Conservation (phyloP, 2,888 invertebrate species). For the Seira ritae region DNA sequence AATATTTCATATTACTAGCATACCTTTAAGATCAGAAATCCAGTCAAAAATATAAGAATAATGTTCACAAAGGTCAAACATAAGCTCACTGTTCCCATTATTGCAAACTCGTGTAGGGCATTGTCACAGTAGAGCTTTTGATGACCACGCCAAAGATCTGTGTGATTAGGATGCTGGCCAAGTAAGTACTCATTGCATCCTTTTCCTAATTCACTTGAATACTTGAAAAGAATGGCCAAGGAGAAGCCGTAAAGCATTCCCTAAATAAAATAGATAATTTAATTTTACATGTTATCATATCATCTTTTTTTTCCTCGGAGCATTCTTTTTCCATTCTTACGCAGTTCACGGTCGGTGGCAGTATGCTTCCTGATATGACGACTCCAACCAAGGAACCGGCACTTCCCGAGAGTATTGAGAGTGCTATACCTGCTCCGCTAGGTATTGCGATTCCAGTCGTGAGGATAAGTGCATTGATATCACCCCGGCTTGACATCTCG, state of each 20-base stretch:
- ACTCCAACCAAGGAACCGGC: constrained; percentile 87
- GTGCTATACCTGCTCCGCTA: constrained; percentile 83
- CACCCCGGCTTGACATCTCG: constrained; percentile 81
- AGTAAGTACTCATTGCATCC: neutral
- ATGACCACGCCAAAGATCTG: constrained; percentile 56
- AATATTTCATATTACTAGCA: neutral
- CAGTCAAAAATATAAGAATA: constrained; percentile 88
- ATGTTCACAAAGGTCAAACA: constrained; percentile 88
- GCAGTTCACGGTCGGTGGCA: constrained; percentile 89
- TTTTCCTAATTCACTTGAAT: no score
- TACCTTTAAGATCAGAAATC: constrained; percentile 86
- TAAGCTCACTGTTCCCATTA: constrained; percentile 88
- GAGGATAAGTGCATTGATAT: constrained; percentile 56
- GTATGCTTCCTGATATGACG: constrained; percentile 87
- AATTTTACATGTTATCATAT: neutral
- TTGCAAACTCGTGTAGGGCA: constrained; percentile 85
- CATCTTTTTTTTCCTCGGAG: neutral
- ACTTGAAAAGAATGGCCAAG: no score
- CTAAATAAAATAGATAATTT: constrained; percentile 76
- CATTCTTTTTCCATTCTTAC: constrained; percentile 78
- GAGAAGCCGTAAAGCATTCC: constrained; percentile 85
- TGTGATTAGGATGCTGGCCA: neutral
- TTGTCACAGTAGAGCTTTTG: constrained; percentile 84
- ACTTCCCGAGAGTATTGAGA: constrained; percentile 87
- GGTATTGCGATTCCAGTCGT: constrained; percentile 80